Base-by-base conservation (phyloP, 2,888 invertebrate genomes). In the Lasioglossum marginatum region DNA sequence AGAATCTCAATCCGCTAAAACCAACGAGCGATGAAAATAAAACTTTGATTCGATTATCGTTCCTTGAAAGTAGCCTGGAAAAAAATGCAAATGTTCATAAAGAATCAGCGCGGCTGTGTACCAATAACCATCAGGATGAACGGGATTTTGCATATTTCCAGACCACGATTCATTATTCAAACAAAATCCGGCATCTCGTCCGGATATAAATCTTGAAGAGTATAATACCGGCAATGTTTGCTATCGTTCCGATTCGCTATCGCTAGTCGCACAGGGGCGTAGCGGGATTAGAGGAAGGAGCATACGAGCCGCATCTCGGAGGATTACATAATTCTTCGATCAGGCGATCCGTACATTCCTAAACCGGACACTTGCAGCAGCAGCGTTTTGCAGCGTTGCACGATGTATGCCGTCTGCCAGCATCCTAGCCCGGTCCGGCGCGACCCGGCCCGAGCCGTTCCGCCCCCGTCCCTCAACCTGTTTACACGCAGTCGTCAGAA, bases 401-500 rank as follows among this genome's bases (percentile, higher is more conserved):
- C 52, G 45, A 23, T 48, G 5, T 14, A n/a, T n/a, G 43, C 73
- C 27, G 27, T 52, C 78, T 40, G 68, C 40, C 43, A 75, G 77
- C 76, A 72, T 77, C 77, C 76, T 81, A 23, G 19, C n/a, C n/a
- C n/a, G n/a, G n/a, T n/a, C n/a, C n/a, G n/a, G n/a, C n/a, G n/a
- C n/a, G n/a, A n/a, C 40, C 73, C 85, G 43, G 4, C 45, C 75
- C 27, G 60, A 3, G 1, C 60, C 60, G 37, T 23, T 37, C 37
- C 70, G 60, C 43, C 72, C 68, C 85, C 34, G 12, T 45, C 66
- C 81, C 60, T 40, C 81, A 79, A 79, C 76, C 82, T 87, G 86
- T 90, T 90, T 90, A 90, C 84, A 82, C 80, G 77, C 70, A 78
- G 79, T 79, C 82, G 77, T 70, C 77, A 68, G 83, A 66, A 68